A percentile compares a stretch with the other conserved stretches of the same genome.
phyloP scores from a whole-genome alignment of 2,888 invertebrate species.

The Torymus tubicola region DNA sequence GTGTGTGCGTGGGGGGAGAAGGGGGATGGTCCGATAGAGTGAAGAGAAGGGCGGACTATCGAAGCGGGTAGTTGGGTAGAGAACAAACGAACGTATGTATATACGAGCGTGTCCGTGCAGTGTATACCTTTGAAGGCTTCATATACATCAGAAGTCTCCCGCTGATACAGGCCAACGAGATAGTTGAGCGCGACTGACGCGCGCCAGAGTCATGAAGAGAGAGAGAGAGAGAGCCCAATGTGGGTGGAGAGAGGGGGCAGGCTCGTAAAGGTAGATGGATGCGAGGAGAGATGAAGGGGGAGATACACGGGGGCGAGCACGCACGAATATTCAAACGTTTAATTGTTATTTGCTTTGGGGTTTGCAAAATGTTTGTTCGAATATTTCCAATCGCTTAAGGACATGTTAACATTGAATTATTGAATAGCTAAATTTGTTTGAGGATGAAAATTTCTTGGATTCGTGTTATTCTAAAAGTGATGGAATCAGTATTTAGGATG shows the following conservation, averaged over 20 bases:
- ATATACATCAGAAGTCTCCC: slow-evolving; percentile 1
- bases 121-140: slow-evolving; percentile 2
- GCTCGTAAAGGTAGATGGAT: too few relatives aligned
- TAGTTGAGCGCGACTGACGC: neutral
- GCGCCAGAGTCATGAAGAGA: neutral
- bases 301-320: too few relatives aligned
- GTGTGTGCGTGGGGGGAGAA: neutral
- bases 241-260: neutral
- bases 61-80: slow-evolving; percentile 30
- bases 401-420: too few relatives aligned
- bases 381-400: too few relatives aligned
- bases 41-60: slow-evolving; percentile 22
- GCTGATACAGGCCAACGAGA: slow-evolving; percentile 11
- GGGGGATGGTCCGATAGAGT: neutral
- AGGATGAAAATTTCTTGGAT: too few relatives aligned
- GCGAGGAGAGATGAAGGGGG: too few relatives aligned
- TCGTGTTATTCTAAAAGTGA: too few relatives aligned
- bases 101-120: neutral
- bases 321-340: too few relatives aligned
- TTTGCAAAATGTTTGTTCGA: too few relatives aligned
- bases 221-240: neutral
- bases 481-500: too few relatives aligned
- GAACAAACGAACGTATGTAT: slow-evolving; percentile 37
- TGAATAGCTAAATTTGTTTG: too few relatives aligned
- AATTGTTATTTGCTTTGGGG: too few relatives aligned